Evolutionary conservation across 2,888 invertebrate genomes (phyloP), one percentile per base, ranked within the genome.

Genomic region (Campopleginae sp.): DNA sequence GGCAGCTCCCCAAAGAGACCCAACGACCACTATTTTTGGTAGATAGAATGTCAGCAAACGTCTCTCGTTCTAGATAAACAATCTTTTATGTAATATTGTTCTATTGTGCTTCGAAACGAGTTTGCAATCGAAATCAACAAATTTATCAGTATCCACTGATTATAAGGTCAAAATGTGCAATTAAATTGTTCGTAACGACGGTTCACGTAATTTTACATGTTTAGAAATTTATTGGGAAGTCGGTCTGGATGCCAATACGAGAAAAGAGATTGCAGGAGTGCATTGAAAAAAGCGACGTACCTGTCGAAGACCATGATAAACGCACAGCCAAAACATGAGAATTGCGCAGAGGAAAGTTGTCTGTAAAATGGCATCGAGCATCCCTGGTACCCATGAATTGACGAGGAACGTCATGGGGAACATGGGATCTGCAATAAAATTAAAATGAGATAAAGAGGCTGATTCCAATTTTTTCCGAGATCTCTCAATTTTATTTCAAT

Each of bases 261-360:
- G 10, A 38, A 38, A 8, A 38, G 38, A 38, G 38, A 38, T 38
- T 38, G 1, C 38, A 38, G n/a, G n/a, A n/a, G 38, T 7, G 38
- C 8, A 76, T 38, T 83, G 81, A 78, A 85, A 48, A 58, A 74
- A 70, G 27, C 8, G 38, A 54, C 88, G 87, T 94, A 97, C 98
- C 96, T 98, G 98, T 92, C 99, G 95, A 48, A 99, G 95, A 1
- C 99, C 99, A 92, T 99, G 99, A 94, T 99, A 99, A 88, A 98
- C 96, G 88, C 98, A 98, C 19, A 99, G 95, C 99, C 99, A 99
- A 91, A 98, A 99, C 91, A 99, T 95, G 88, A 99, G 95, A 82
- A 99, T 95, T 6, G 96, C 96, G 88, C 97, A 97, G 0, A 99
- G 95, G 94, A 99, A 99, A 0, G 97, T 96, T 0, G 98, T 97